Base-by-base conservation (phyloP, 2,113 vertebrate species). In the Tringa solitaria region DNA sequence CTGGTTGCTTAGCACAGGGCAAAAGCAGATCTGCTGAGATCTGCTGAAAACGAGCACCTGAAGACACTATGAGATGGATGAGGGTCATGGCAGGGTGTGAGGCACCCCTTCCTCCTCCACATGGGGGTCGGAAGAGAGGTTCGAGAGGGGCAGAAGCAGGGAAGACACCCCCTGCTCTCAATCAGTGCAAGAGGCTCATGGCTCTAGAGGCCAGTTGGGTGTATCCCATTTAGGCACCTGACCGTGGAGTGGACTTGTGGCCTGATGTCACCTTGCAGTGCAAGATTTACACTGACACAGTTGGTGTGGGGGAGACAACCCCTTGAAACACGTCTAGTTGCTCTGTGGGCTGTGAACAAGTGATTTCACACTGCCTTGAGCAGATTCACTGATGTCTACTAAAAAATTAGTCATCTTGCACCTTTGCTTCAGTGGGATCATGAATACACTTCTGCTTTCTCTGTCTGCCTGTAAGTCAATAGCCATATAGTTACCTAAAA, bases 151-250 rank as follows among this genome's bases (percentile, higher is more conserved):
- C 63, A 1, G 0, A 9, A 19, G 43, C 14, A 43, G 30, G 54
- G 57, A 59, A 24, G 39, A 8, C 33, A 59, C 28, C 6, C 19
- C 6, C 21, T 63, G 33, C 15, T 27, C 33, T 77, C 4, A 0
- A 0, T 6, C 1, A 0, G 27, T 74, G 45, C 8, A 3, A 16
- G 8, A 53, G 30, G 14, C 37, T 75, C 35, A 10, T 0, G 1
- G 14, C 26, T 76, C 68, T 50, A 26, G 51, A 57, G 33, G 27
- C 39, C 24, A 8, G 11, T 1, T 60, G 32, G 19, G 13, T 50
- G 18, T 51, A 69, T 77, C 28, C 10, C 20, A 30, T 51, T 80
- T 27, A 50, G 45, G 24, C 16, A 45, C 15, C n/a, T 79, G 45
- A 9, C 11, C 21, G 4, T 51, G 21, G 22, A 11, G 11, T 61